Base-by-base conservation (phyloP, 2,888 invertebrate genomes). In the Cheilosia impressa region DNA sequence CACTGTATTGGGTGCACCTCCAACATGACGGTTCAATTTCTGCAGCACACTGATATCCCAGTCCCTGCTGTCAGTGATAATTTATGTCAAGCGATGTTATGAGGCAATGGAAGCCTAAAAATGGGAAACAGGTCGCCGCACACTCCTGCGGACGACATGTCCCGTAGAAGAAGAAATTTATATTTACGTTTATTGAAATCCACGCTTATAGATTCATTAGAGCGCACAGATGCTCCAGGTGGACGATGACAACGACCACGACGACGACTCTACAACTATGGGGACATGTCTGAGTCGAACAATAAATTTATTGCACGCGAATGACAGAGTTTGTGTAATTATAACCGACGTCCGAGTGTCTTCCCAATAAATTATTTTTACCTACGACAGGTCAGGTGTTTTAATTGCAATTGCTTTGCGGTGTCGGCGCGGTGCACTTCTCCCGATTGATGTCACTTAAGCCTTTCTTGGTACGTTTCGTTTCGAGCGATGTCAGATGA, bases 311-410 rank as follows among this genome's bases (percentile, higher is more conserved):
- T 80, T 84, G 75, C 84, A 47, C 72, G 10, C 31, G 55, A 60
- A 76, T 76, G 69, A 75, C 80, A 80, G 76, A 79, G 84, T 84
- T 80, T 80, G 75, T 84, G 80, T 84, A 84, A 84, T 84, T 84
- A 84, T 84, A 84, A 84, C 75, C 84, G 84, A 84, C 79, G 66
- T 84, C 24, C 52, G 45, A 75, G 57, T 52, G 79, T 79, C 73
- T 79, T 69, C 27, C 45, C 63, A 63, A 84, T 84, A 84, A 79
- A 79, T 79, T 79, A 75, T 69, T 63, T 52, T 75, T 45, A 63
- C 57, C 69, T 79, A 47, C 60, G 84, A 84, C 75, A 76, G 80
- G 80, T 79, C 71, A 69, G 79, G 69, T 84, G 75, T 83, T 83
- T 50, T 53, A 45, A 72, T 72, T 68, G 60, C 78, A 45, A 72